These are phyloP conservation scores for Catotricha subobsoleta DNA, from an alignment of 2,888 invertebrate species.

Conservation along the genomic window DNA sequence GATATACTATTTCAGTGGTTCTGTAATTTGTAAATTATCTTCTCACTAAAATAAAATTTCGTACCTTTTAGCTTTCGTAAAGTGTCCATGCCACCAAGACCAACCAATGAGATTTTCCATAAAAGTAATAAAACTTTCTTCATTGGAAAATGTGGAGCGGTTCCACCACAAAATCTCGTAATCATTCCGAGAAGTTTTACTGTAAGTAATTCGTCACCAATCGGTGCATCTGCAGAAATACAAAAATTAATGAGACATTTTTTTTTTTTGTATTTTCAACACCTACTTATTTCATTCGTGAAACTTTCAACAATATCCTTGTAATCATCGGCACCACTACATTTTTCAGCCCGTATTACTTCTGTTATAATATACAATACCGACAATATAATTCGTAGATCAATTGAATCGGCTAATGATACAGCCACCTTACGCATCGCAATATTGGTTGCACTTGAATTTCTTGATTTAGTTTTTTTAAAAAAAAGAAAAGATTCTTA, in stretches of 20 bases:
- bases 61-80: conserved; percentile 58
- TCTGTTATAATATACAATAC: conserved; percentile 92
- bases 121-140: conserved; percentile 87
- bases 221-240: conserved; percentile 25
- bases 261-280: neutral
- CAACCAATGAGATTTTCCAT: conserved; percentile 89
- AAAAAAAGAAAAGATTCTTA: too few relatives aligned
- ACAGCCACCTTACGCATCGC: conserved; percentile 61
- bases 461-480: too few relatives aligned
- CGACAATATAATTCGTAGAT: conserved; percentile 79
- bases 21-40: neutral
- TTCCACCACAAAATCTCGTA: conserved; percentile 87
- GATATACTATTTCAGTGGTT: neutral
- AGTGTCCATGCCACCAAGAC: conserved; percentile 78
- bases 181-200: conserved; percentile 91
- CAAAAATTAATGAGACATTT: too few relatives aligned
- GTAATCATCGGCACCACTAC: conserved; percentile 28
- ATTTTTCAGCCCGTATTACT: conserved; percentile 60
- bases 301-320: conserved; percentile 35
- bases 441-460: conserved; percentile 47
- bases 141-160: conserved; percentile 95
- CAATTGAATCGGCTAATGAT: conserved; percentile 76
- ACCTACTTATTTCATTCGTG: conserved; percentile 35
- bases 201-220: conserved; percentile 66
- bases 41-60: too few relatives aligned